These are phyloP conservation scores for Drosophila lacteicornis DNA, from an alignment of 1,140 invertebrate species.

Conservation along the genomic window DNA sequence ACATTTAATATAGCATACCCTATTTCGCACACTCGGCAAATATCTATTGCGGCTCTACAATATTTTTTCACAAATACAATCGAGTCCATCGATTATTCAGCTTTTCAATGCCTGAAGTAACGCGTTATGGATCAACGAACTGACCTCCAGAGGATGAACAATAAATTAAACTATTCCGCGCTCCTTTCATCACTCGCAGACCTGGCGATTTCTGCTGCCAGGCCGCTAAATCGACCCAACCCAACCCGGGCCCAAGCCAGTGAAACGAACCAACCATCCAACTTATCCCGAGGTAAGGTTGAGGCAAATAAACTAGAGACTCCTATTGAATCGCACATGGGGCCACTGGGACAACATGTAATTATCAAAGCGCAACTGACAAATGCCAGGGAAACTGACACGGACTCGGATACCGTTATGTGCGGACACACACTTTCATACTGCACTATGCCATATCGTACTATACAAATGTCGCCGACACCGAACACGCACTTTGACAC, in stretches of 20 bases:
- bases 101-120: not conserved
- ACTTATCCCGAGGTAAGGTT: constrained; percentile 13
- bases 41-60: no score
- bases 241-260: not conserved
- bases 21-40: no score
- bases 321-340: constrained; percentile 55
- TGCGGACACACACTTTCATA: constrained; percentile 17
- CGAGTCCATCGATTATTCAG: not conserved
- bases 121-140: not conserved
- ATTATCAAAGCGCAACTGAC: constrained; percentile 78
- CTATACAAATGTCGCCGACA: constrained; percentile 56
- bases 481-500: constrained; percentile 81
- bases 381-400: constrained; percentile 68
- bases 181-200: constrained; percentile 13
- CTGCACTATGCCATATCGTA: constrained; percentile 23
- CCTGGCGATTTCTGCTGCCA: constrained; percentile 6
- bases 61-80: not conserved
- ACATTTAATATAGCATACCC: no score
- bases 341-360: constrained; percentile 70
- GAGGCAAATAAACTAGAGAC: constrained; percentile 18
- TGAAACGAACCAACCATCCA: constrained; percentile 9
- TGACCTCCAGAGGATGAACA: not conserved
- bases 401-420: constrained; percentile 60
- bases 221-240: not conserved
- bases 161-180: constrained; percentile 10